A percentile compares a stretch with the other conserved stretches of the same genome.
Evolutionary conservation across 2,888 invertebrate genomes (phyloP).

Genomic region (Pocota personata): DNA sequence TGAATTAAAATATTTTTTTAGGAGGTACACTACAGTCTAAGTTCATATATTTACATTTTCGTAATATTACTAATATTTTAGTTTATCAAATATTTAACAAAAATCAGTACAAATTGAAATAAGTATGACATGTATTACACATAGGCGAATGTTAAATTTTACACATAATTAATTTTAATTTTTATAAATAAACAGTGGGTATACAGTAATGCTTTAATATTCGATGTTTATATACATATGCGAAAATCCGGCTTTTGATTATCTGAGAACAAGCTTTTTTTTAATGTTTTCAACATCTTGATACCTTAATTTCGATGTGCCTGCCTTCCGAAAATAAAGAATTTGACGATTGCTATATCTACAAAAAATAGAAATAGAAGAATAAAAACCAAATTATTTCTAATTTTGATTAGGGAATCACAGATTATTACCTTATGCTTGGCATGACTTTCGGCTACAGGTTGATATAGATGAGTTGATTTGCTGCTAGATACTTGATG

Average conservation of each 20-base stretch:
- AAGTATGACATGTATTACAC: slow-evolving; percentile 43
- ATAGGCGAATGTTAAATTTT: slow-evolving; percentile 52
- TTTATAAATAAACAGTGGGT: slow-evolving; percentile 42
- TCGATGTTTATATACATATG: slow-evolving; percentile 63
- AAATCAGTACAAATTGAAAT: slow-evolving; percentile 59
- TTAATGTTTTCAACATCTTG: background rate
- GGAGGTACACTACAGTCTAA: slow-evolving; percentile 39
- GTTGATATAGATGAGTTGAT: slow-evolving; percentile 32
- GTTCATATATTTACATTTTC: slow-evolving; percentile 48
- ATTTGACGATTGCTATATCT: slow-evolving; percentile 36
- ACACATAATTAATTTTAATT: slow-evolving; percentile 34
- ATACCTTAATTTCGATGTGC: slow-evolving; percentile 11
- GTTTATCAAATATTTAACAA: slow-evolving; percentile 58
- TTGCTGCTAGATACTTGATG: slow-evolving; percentile 40
- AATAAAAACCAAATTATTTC: background rate
- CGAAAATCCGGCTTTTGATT: slow-evolving; percentile 46
- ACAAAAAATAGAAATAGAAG: background rate
- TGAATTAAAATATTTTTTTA: slow-evolving; percentile 25
- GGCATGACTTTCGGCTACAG: slow-evolving; percentile 27
- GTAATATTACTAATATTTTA: slow-evolving; percentile 35
- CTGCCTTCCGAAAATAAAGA: background rate
- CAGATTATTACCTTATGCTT: slow-evolving; percentile 37
- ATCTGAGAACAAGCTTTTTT: slow-evolving; percentile 23
- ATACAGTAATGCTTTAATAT: slow-evolving; percentile 44
- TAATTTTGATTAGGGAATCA: background rate